Percentiles rank a stretch among this genome's conserved stretches.
Conservation (phyloP, 1,140 invertebrate species). For the Brachionus koreanus region DNA sequence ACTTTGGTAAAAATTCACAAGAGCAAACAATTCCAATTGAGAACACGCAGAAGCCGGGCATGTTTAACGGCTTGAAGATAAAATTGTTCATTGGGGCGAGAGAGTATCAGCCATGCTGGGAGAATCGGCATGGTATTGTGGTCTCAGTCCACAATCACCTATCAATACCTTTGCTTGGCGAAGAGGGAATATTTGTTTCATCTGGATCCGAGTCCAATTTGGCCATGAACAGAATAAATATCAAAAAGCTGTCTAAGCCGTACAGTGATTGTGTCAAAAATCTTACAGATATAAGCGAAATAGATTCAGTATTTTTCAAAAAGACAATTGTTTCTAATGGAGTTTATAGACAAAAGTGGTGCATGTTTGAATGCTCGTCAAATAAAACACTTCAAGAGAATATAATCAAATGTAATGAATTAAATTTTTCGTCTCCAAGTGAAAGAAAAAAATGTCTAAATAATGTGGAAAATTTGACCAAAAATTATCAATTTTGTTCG, state of each 20-base stretch:
- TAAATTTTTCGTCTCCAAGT: background rate
- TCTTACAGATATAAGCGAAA: background rate
- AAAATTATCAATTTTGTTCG: background rate
- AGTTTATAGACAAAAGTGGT: background rate
- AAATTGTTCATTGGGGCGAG: background rate
- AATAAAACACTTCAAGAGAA: background rate
- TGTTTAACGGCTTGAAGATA: background rate
- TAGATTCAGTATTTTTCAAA: background rate
- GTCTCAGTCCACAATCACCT: background rate
- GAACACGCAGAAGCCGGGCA: background rate
- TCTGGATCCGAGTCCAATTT: background rate
- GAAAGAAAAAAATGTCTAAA: background rate
- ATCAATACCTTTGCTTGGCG: background rate
- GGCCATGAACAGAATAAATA: background rate
- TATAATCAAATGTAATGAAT: background rate
- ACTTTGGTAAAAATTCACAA: background rate
- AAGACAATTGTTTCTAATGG: background rate
- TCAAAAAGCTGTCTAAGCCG: background rate
- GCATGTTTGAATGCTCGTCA: background rate
- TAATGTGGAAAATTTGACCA: background rate
- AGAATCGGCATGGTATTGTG: background rate
- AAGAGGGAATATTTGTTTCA: background rate
- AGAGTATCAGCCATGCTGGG: conserved; percentile 36
- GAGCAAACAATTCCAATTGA: background rate
- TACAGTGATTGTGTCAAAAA: background rate